phyloP scores from a whole-genome alignment of 2,113 vertebrate species.

The Anarhynchus alexandrinus region DNA sequence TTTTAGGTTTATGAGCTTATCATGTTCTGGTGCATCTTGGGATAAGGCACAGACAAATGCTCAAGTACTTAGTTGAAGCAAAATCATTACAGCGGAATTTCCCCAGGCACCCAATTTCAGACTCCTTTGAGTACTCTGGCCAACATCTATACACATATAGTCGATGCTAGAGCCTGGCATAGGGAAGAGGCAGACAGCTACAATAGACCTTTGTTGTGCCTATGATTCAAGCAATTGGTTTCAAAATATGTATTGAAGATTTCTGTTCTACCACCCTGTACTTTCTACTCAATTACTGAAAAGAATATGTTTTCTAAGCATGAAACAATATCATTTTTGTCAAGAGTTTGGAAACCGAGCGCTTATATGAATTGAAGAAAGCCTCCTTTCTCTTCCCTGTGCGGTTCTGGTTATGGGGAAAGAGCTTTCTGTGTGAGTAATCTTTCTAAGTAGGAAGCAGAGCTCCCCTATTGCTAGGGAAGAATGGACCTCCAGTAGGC shows the following conservation, averaged over 20 bases:
- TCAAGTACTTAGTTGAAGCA: not conserved
- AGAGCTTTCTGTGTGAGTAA: constrained; percentile 43
- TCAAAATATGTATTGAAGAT: constrained; percentile 10
- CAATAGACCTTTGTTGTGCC: constrained; percentile 18
- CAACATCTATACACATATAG: not conserved
- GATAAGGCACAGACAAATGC: not conserved
- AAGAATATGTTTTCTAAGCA: constrained; percentile 50
- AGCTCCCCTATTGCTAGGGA: constrained; percentile 58
- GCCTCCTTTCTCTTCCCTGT: constrained; percentile 3
- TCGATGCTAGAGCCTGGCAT: not conserved
- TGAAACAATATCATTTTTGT: constrained; percentile 62
- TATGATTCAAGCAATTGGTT: not conserved
- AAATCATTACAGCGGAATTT: not conserved
- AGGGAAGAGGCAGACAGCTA: not conserved
- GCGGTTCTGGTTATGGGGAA: not conserved
- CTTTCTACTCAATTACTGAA: not conserved
- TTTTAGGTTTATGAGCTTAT: not conserved
- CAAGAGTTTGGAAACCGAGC: not conserved
- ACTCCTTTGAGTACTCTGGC: not conserved
- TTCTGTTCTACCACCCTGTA: not conserved
- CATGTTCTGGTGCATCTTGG: not conserved
- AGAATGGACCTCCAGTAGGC: constrained; percentile 50
- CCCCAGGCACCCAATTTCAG: not conserved
- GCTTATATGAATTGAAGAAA: not conserved
- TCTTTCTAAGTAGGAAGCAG: constrained; percentile 52